Evolutionary conservation across 2,797 vertebrate genomes (phyloP).

Genomic region (Silurus aristotelis): DNA sequence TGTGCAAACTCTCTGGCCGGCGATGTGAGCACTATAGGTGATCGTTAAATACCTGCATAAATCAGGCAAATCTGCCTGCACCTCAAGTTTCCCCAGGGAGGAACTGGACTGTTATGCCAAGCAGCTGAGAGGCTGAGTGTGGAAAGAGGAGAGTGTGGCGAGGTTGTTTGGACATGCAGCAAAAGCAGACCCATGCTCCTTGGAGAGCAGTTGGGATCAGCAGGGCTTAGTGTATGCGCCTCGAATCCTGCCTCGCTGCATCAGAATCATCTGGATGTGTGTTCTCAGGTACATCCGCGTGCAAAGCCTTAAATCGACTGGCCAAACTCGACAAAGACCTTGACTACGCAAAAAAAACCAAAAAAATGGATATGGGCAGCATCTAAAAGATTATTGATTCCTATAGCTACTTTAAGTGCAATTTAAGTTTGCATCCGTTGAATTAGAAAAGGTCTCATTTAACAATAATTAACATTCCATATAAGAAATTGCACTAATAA

Average conservation of each 20-base stretch:
- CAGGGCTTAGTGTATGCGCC: conserved; percentile 73
- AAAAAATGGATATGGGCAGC: too few relatives aligned
- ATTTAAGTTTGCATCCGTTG: not conserved
- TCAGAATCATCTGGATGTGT: conserved; percentile 65
- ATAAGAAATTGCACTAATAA: not conserved
- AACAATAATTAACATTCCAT: not conserved
- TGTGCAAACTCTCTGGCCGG: conserved; percentile 39
- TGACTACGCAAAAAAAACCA: conserved; percentile 57
- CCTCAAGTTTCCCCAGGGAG: conserved; percentile 68
- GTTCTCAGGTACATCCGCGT: conserved; percentile 57
- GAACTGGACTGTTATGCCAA: conserved; percentile 70
- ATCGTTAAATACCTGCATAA: conserved; percentile 75
- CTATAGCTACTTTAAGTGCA: conserved; percentile 37
- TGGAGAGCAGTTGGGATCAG: conserved; percentile 77
- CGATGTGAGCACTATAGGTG: conserved; percentile 64
- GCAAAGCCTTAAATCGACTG: conserved; percentile 63
- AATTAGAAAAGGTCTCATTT: not conserved
- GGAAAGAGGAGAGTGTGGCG: conserved; percentile 67
- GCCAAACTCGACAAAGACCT: conserved; percentile 64
- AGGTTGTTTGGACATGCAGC: conserved; percentile 67
- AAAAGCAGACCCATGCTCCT: conserved; percentile 71
- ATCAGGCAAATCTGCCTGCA: conserved; percentile 74
- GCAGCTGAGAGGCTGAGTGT: conserved; percentile 61
- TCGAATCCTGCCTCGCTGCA: conserved; percentile 65
- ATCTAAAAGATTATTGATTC: too few relatives aligned